Evolutionary conservation across 1,140 invertebrate species (phyloP), one percentile per base, ranked within the genome.

Genomic region (Nasonia vitripennis): DNA sequence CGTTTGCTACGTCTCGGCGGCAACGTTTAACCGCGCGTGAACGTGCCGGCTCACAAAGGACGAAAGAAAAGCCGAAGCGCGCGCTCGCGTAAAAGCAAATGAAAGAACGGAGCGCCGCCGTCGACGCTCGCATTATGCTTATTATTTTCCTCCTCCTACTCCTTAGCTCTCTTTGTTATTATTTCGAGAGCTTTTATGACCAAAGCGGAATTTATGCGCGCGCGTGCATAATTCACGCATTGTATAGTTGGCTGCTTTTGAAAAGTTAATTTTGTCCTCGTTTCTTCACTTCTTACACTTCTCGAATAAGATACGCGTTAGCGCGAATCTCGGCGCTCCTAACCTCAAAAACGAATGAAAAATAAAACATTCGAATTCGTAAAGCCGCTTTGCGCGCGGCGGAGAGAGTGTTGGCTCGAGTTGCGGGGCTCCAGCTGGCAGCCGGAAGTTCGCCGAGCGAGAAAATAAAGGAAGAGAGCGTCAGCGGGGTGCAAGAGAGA

Each of bases 361-460:
- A 51, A 51, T 4, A 51, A 51, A 12, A 27, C 27, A 27, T 27
- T 48, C 9, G 17, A 20, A 31, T 71, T 71, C 70, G 70, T 71
- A 23, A 71, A 12, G 70, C 70, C 79, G n/a, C 37, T 20, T 23
- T 62, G 48, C 27, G 27, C 41, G 27, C 27, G 27, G 27, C 27
- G 27, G 27, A n/a, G 51, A 27, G 55, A 31, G 14, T n/a, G 34
- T 37, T 37, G 14, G 17, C 73, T 27, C 55, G 23, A 31, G 51
- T 74, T 84, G 77, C 83, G 6, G 48, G 2, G 31, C n/a, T 23
- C 27, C 83, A 85, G 78, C 91, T 91, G 91, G 88, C 90, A 88
- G 89, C 91, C 90, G 91, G 91, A 92, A 93, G 89, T 90, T 86
- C 79, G 84, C 84, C 85, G 34, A 31, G 83, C 45, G 81, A 89